These are phyloP conservation scores for Speoplatyrhinus poulsoni DNA, from an alignment of 2,113 vertebrate species.

Conservation along the genomic window DNA sequence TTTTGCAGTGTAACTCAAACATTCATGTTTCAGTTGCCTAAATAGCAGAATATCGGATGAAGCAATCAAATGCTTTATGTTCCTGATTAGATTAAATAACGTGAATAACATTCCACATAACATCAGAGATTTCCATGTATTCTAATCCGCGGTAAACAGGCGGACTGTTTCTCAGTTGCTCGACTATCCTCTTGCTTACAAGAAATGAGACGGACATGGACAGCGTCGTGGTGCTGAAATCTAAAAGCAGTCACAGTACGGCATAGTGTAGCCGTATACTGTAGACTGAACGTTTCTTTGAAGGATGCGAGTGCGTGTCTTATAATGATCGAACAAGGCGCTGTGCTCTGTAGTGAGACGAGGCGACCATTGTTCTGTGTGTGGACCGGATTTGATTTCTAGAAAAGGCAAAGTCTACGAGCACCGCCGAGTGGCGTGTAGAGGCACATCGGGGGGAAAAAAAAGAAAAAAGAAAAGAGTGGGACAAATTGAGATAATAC, in stretches of 20 bases:
- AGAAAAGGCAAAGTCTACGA: conserved; percentile 66
- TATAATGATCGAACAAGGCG: conserved; percentile 4
- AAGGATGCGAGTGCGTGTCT: background rate
- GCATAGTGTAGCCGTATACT: background rate
- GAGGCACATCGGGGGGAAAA: conserved; percentile 50
- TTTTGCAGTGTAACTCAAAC: too few species aligned
- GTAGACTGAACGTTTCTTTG: background rate
- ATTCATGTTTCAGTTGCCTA: background rate
- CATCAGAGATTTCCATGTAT: background rate
- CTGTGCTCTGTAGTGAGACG: background rate
- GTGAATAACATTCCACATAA: conserved; percentile 15
- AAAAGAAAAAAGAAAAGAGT: background rate
- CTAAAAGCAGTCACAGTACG: conserved; percentile 12
- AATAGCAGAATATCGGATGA: background rate
- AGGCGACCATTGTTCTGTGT: background rate
- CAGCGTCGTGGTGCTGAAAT: conserved; percentile 69
- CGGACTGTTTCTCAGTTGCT: too few species aligned
- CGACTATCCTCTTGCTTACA: background rate
- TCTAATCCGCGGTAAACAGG: background rate
- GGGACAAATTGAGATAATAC: conserved; percentile 7
- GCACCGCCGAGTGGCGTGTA: conserved; percentile 78
- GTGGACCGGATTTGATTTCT: conserved; percentile 40
- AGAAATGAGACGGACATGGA: conserved; percentile 29
- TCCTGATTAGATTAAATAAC: conserved; percentile 18
- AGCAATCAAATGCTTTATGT: background rate